phyloP scores from a whole-genome alignment of 2,888 invertebrate species.

The Drepana falcataria region DNA sequence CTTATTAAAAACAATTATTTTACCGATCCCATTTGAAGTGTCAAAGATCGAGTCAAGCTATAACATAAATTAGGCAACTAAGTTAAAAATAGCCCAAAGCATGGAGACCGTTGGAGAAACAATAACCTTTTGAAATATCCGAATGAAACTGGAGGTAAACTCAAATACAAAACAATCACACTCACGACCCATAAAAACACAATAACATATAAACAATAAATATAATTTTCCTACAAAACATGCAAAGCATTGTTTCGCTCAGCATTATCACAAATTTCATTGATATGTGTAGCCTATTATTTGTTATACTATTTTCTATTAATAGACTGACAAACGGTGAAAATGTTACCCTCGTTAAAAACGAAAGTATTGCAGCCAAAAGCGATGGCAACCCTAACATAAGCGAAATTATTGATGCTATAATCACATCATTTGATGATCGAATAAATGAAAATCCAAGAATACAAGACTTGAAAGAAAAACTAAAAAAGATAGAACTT shows the following conservation, averaged over 20 bases:
- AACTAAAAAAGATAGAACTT: constrained; percentile 39
- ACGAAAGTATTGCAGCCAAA: constrained; percentile 9
- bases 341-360: constrained; percentile 2
- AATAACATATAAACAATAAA: constrained; percentile 12
- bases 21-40: too few relatives aligned
- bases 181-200: constrained; percentile 16
- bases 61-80: too few relatives aligned
- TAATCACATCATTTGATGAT: constrained; percentile 24
- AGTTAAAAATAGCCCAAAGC: too few relatives aligned
- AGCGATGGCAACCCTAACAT: constrained; percentile 10
- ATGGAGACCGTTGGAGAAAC: too few relatives aligned
- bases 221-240: constrained; percentile 1
- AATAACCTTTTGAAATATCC: too few relatives aligned
- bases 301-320: neutral
- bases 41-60: too few relatives aligned
- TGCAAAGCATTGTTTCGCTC: neutral
- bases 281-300: constrained; percentile 12
- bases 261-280: neutral
- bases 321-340: neutral
- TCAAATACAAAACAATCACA: constrained; percentile 13
- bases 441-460: constrained; percentile 21
- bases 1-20: too few relatives aligned
- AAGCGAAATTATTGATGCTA: constrained; percentile 24
- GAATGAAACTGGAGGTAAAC: neutral
- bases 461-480: constrained; percentile 45